Evolutionary conservation across 2,113 vertebrate species (phyloP), one percentile per base, ranked within the genome.

Genomic region (Callipepla squamata): DNA sequence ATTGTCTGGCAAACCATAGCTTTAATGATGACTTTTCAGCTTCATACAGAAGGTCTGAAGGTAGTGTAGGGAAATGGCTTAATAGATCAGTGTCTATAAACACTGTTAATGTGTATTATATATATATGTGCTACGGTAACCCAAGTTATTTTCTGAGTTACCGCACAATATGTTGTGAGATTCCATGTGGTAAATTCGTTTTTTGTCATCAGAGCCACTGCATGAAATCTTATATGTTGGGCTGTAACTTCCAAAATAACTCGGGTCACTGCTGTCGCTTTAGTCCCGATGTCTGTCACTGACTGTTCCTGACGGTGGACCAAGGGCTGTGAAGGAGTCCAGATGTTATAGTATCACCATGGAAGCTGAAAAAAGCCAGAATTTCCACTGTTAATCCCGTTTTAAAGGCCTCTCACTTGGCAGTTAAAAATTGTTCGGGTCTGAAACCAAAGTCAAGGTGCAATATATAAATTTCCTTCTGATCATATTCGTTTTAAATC

Each of bases 1-100:
- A 98, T 98, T 98, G 98, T 98, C 98, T 98, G 97, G 94, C 93
- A 98, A 98, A 97, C 96, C 96, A 97, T 92, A 96, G 93, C 95
- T 97, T 97, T 98, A 97, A 98, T 98, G 96, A 97, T 94, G 92
- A 68, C 42, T 96, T 97, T 97, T 96, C 97, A 97, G 95, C 96
- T 96, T 97, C 94, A 77, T 94, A 94, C 93, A 90, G 97, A 96
- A 97, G 93, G 87, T 96, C 73, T 96, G 95, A 96, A 98, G 96
- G 94, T 98, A 97, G 92, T 82, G 90, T 69, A 92, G 92, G 85
- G 96, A 98, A 98, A 96, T 93, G 61, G 84, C 83, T 97, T 97
- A 96, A 96, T 97, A 97, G 94, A 97, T 97, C 96, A 96, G 97
- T 88, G 76, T 98, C 93, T 95, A 61, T 93, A 94, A 96, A 93